Conservation (phyloP, 2,113 vertebrate species). For the Ranitomeya variabilis region DNA sequence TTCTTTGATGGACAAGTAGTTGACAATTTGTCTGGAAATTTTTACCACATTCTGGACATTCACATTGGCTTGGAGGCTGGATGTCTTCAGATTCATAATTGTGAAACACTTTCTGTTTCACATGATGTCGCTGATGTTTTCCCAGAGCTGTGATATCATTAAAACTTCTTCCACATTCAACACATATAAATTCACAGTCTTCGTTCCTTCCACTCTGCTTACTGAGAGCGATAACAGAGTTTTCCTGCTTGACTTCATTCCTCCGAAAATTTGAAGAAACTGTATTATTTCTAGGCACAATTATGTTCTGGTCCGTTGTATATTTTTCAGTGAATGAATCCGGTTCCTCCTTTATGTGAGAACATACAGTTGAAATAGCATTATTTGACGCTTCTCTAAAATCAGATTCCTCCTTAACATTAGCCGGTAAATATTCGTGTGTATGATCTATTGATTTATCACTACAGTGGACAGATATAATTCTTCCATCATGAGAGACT, state of each 20-base stretch:
- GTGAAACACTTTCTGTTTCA: not conserved
- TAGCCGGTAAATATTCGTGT: not conserved
- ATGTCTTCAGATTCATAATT: not conserved
- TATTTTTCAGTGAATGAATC: conserved; percentile 63
- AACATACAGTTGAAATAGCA: no score
- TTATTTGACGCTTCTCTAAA: no score
- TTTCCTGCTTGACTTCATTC: conserved; percentile 63
- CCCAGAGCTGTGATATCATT: conserved; percentile 62
- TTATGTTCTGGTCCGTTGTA: not conserved
- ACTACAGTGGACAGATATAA: no score
- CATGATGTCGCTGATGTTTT: conserved; percentile 25
- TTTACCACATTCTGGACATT: not conserved
- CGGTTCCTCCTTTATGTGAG: conserved; percentile 58
- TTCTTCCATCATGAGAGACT: not conserved
- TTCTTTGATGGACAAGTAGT: conserved; percentile 62
- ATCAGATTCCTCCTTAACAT: not conserved
- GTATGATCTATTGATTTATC: not conserved
- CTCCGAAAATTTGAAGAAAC: conserved; percentile 58
- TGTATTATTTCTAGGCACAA: conserved; percentile 38
- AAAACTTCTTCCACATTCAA: conserved; percentile 75
- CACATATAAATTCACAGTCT: conserved; percentile 64
- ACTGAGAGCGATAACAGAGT: conserved; percentile 51
- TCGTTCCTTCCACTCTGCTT: conserved; percentile 63
- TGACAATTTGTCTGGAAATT: not conserved
- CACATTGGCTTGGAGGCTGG: not conserved